phyloP scores from a whole-genome alignment of 2,888 invertebrate genomes.

The Drosophila histrio region DNA sequence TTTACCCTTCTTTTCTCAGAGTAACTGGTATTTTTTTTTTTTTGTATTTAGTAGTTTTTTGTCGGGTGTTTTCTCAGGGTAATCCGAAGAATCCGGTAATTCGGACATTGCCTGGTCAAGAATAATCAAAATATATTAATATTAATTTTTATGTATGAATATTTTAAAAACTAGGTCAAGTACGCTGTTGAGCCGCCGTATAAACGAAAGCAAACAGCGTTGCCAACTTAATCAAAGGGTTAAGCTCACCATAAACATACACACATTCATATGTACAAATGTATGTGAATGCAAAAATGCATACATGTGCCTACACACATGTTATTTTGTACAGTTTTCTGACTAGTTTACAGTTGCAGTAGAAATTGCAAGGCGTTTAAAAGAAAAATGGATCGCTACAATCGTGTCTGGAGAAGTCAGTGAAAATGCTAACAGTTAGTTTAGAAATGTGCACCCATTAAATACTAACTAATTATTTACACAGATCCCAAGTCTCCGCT shows the following conservation, averaged over 20 bases:
- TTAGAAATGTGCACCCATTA: neutral
- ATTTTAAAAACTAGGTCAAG: neutral
- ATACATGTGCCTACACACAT: neutral
- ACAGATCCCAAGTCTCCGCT: constrained; percentile 71
- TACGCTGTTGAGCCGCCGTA: neutral
- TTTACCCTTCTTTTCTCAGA: too few species aligned
- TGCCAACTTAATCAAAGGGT: constrained; percentile 11
- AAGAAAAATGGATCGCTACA: constrained; percentile 58
- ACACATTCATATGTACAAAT: neutral
- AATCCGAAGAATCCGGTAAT: too few species aligned
- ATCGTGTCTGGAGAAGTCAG: constrained; percentile 66
- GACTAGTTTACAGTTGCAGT: neutral
- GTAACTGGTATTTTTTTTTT: too few species aligned
- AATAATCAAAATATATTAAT: too few species aligned
- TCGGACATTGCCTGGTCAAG: too few species aligned
- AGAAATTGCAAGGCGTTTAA: neutral
- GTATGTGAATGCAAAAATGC: neutral
- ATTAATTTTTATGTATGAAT: too few species aligned
- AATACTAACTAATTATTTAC: neutral
- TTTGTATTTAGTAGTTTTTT: too few species aligned
- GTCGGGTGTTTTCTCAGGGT: too few species aligned
- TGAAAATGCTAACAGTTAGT: neutral
- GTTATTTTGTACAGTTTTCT: constrained; percentile 15
- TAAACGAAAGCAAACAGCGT: neutral
- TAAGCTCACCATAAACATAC: neutral